A percentile compares a stretch with the other conserved stretches of the same genome.
Conservation (phyloP, 2,113 vertebrate genomes). For the Gila orcuttii region DNA sequence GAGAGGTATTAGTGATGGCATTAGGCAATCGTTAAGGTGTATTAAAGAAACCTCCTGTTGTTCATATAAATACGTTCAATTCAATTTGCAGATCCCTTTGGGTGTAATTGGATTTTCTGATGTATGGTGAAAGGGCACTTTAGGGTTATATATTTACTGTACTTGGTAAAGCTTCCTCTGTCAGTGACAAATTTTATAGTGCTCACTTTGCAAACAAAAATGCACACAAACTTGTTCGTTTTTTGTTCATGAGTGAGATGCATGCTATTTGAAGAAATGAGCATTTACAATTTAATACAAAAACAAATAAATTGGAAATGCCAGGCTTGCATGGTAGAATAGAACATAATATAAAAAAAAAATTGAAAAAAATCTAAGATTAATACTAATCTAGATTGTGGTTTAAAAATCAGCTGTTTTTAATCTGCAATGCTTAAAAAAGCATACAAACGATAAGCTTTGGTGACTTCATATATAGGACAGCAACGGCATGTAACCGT, state of each 20-base stretch:
- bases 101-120: constrained; percentile 87
- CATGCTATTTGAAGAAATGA: not conserved
- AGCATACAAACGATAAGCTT: too few species aligned
- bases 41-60: constrained; percentile 84
- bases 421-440: too few species aligned
- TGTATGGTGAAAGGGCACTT: constrained; percentile 19
- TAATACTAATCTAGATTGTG: too few species aligned
- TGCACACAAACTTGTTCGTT: not conserved
- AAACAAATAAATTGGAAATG: not conserved
- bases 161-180: not conserved
- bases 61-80: constrained; percentile 85
- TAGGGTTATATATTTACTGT: not conserved
- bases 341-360: too few species aligned
- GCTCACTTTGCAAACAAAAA: not conserved
- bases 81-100: constrained; percentile 88
- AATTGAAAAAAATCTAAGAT: too few species aligned
- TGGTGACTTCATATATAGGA: too few species aligned
- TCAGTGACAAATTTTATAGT: too few species aligned
- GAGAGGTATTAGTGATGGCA: constrained; percentile 72
- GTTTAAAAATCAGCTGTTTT: too few species aligned
- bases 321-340: not conserved
- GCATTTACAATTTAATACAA: not conserved
- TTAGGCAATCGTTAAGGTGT: constrained; percentile 86
- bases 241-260: not conserved
- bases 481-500: too few species aligned